Base-by-base conservation (phyloP, 2,888 invertebrate genomes). In the Euproctis similis region DNA sequence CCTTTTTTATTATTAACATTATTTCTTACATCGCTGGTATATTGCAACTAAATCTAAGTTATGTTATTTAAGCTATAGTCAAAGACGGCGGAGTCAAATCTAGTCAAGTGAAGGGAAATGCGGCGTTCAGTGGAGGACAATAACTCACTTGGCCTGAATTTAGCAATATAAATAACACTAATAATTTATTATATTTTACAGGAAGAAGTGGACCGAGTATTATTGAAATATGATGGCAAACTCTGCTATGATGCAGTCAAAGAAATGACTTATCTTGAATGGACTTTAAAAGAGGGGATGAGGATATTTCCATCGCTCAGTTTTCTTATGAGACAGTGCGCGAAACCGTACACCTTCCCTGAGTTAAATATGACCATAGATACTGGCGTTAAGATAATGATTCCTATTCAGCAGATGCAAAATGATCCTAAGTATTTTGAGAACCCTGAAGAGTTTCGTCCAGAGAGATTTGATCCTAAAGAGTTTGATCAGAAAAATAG, bases 141-240 rank as follows among this genome's bases (percentile, higher is more conserved):
- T n/a, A n/a, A n/a, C n/a, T n/a, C n/a, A n/a, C n/a, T n/a, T n/a
- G n/a, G n/a, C n/a, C n/a, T n/a, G n/a, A n/a, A n/a, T n/a, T n/a
- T n/a, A n/a, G n/a, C n/a, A n/a, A n/a, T n/a, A n/a, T n/a, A n/a
- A n/a, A n/a, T n/a, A n/a, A n/a, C n/a, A n/a, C n/a, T n/a, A n/a
- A n/a, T n/a, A n/a, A n/a, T n/a, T n/a, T n/a, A n/a, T n/a, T 14
- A 6, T 19, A 8, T 19, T 4, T 32, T 21, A 4, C 26, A 34
- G 27, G 40, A 51, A 3, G 73, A 78, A 46, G 53, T 76, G 2
- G 71, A 68, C 20, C 26, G 39, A 3, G 49, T 60, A 1, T 31
- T 66, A 2, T 28, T 37, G 2, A 60, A 52, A 38, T 38, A 68
- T 13, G 33, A 51, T 7, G 50, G 55, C 7, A 55, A 60, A 23